Base-by-base conservation (phyloP, 2,113 vertebrate genomes). In the Lepus americanus region DNA sequence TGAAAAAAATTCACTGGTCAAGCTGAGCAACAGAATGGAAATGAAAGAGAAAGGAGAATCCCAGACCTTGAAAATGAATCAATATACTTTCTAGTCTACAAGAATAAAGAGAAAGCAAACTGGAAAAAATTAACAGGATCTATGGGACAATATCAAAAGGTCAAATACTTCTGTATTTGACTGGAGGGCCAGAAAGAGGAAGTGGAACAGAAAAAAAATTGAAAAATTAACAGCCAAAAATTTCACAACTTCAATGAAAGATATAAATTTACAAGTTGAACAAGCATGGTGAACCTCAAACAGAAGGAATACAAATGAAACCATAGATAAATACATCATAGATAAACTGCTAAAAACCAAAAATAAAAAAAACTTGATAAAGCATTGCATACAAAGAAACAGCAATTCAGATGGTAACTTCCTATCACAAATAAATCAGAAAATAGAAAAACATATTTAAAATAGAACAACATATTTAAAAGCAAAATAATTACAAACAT, bases 201-300 rank as follows among this genome's bases (percentile, higher is more conserved):
- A 88, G 81, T 51, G 20, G 2, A 77, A 82, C 36, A 89, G 29
- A 78, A 72, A 95, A 96, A 36, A 78, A 20, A 3, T 49, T 76
- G 16, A 59, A 86, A 92, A 93, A 66, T 86, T 87, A 93, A 53
- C 31, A 94, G 51, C 51, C 67, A 88, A 78, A 94, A 87, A 12
- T 39, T 78, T 51, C 1, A 39, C 66, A 73, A 76, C 39, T 64
- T 81, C 76, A 55, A 22, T 49, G n/a, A 89, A 93, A 92, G 29
- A 94, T 12, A 86, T 31, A 92, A 87, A 91, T 83, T 80, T 94
- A 84, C 23, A 87, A 87, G 53, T 77, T 92, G 44, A 95, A 77
- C 61, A 87, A 92, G 1, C 6, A 79, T 84, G 3, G 29, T 66
- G 19, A 94, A 67, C 12, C 29, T 76, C 51, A 87, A 89, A 33